These are phyloP conservation scores for Montifringilla adamsi DNA, from an alignment of 2,113 vertebrate genomes.

Conservation along the genomic window DNA sequence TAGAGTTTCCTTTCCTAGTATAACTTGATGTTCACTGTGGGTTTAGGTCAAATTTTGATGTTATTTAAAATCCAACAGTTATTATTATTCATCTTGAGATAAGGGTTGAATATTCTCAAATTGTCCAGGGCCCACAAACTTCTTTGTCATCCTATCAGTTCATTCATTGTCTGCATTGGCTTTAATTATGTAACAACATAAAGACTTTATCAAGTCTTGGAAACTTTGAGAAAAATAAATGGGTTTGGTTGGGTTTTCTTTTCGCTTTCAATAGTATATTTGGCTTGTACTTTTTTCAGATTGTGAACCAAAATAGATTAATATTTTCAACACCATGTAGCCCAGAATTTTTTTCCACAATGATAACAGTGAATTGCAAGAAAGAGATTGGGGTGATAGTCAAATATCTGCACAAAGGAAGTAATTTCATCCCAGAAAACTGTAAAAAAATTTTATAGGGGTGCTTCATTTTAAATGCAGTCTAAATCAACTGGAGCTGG, in stretches of 20 bases:
- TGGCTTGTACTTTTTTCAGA: neutral
- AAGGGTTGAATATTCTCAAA: neutral
- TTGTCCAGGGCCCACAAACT: neutral
- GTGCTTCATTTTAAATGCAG: neutral
- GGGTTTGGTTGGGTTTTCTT: neutral
- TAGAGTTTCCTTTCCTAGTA: neutral
- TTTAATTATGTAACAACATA: neutral
- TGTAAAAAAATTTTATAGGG: neutral
- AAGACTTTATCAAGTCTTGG: neutral
- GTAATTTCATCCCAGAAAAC: neutral
- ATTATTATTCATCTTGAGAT: neutral
- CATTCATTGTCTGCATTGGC: neutral
- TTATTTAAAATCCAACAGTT: neutral
- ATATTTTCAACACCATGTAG: neutral
- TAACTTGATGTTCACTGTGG: neutral
- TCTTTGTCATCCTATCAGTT: neutral
- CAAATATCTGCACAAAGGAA: neutral
- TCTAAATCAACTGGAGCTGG: neutral
- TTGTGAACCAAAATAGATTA: neutral
- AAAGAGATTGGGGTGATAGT: neutral
- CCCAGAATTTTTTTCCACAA: neutral
- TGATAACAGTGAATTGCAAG: neutral
- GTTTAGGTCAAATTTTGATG: neutral
- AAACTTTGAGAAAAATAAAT: neutral
- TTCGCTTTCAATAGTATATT: neutral